Evolutionary conservation across 2,888 invertebrate species (phyloP).

Genomic region (Bedellia somnulentella): DNA sequence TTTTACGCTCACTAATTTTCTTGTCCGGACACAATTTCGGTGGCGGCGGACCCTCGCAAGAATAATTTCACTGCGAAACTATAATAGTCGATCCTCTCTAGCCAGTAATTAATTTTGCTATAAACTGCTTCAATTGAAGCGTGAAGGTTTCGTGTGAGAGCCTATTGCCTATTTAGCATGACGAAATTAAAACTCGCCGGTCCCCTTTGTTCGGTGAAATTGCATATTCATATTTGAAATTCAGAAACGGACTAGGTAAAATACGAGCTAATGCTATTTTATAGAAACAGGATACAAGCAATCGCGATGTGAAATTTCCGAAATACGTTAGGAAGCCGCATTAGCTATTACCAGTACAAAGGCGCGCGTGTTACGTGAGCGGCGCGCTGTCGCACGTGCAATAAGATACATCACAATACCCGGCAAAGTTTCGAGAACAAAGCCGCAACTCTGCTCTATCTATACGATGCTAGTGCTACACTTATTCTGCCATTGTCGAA

Average conservation of each 20-base stretch:
- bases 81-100: conserved; percentile 56
- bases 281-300: conserved; percentile 9
- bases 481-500: conserved; percentile 43
- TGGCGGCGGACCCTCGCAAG: conserved; percentile 42
- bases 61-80: conserved; percentile 56
- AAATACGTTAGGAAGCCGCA: conserved; percentile 6
- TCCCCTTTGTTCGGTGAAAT: no score
- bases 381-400: conserved; percentile 26
- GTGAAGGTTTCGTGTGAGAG: conserved; percentile 47
- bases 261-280: no score
- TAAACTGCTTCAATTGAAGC: conserved; percentile 58
- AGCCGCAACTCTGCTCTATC: conserved; percentile 40
- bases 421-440: conserved; percentile 44
- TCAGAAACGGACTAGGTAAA: no score
- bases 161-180: conserved; percentile 16
- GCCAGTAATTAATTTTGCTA: conserved; percentile 57
- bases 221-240: no score
- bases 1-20: conserved; percentile 61
- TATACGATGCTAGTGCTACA: conserved; percentile 17
- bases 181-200: background rate
- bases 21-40: conserved; percentile 58
- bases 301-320: conserved; percentile 6
- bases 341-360: conserved; percentile 12
- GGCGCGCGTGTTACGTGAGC: conserved; percentile 19
- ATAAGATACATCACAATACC: conserved; percentile 42